Percentiles rank a stretch among this genome's conserved stretches.
Evolutionary conservation across 1,140 invertebrate genomes (phyloP).

Genomic region (Plodia interpunctella): DNA sequence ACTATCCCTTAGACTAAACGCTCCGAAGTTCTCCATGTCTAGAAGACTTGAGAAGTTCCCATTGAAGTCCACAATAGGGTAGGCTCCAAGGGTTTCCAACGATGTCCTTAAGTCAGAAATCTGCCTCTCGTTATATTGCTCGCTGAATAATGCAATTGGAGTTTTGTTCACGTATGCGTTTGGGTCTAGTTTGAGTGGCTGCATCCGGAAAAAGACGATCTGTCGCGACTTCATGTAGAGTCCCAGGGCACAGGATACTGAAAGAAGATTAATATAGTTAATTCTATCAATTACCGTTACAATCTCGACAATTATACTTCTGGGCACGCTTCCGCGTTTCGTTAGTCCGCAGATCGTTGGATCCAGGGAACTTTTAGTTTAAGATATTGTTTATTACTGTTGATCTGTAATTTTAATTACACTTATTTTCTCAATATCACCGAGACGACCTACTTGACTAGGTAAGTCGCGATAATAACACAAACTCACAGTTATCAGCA

Average conservation of each 20-base stretch:
- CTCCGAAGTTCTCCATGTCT: conserved; percentile 80
- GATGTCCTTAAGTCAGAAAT: conserved; percentile 60
- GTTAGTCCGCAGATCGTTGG: too few species aligned
- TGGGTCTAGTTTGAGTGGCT: conserved; percentile 78
- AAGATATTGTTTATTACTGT: too few species aligned
- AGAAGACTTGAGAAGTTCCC: conserved; percentile 81
- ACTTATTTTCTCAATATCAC: too few species aligned
- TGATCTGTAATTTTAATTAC: too few species aligned
- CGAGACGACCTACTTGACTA: too few species aligned
- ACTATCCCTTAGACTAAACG: conserved; percentile 79
- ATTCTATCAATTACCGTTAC: background rate
- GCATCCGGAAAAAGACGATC: conserved; percentile 79
- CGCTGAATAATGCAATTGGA: conserved; percentile 72
- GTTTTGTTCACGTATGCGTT: conserved; percentile 73
- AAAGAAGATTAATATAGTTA: too few species aligned
- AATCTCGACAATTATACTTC: too few species aligned
- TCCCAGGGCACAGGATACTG: conserved; percentile 80
- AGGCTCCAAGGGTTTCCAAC: conserved; percentile 63
- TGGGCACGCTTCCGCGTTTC: too few species aligned
- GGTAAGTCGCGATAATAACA: too few species aligned
- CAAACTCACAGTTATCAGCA: too few species aligned
- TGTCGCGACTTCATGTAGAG: conserved; percentile 83
- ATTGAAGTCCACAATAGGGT: conserved; percentile 77
- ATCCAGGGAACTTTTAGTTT: too few species aligned
- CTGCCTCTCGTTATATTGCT: conserved; percentile 52